phyloP scores from a whole-genome alignment of 2,797 vertebrate species.

The Bovichtus diacanthus region DNA sequence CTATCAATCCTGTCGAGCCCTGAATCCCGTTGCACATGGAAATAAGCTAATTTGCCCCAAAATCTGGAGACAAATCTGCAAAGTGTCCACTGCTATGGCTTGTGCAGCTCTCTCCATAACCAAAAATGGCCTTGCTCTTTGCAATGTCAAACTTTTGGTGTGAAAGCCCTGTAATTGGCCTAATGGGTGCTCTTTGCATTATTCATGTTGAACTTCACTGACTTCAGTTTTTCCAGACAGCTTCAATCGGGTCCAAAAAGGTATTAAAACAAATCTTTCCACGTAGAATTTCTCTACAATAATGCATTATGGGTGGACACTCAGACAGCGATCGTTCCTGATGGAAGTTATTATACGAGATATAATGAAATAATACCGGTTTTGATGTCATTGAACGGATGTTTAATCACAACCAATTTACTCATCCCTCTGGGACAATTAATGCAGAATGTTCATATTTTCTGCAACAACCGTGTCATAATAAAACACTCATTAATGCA shows the following conservation, averaged over 20 bases:
- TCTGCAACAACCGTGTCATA: conserved; percentile 43
- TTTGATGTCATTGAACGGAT: conserved; percentile 54
- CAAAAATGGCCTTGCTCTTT: background rate
- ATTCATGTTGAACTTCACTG: conserved; percentile 34
- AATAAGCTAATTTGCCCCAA: background rate
- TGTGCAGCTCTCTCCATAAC: background rate
- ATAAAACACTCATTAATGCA: conserved; percentile 61
- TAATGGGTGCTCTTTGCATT: conserved; percentile 39
- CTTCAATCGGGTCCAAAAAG: conserved; percentile 20
- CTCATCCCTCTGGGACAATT: conserved; percentile 55
- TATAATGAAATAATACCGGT: conserved; percentile 46
- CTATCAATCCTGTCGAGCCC: background rate
- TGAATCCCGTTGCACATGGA: background rate
- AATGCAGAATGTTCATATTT: conserved; percentile 60
- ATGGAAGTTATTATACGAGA: conserved; percentile 18
- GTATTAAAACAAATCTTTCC: background rate
- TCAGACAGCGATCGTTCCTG: background rate
- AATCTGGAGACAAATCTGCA: background rate
- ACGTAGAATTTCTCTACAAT: background rate
- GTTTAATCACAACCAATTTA: conserved; percentile 65
- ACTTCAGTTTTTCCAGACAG: conserved; percentile 23
- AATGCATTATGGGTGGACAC: conserved; percentile 15
- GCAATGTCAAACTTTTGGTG: conserved; percentile 17
- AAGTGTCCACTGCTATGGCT: background rate
- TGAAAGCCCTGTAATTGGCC: conserved; percentile 20